Base-by-base conservation (phyloP, 2,113 vertebrate genomes). In the Paedocypris sp. region DNA sequence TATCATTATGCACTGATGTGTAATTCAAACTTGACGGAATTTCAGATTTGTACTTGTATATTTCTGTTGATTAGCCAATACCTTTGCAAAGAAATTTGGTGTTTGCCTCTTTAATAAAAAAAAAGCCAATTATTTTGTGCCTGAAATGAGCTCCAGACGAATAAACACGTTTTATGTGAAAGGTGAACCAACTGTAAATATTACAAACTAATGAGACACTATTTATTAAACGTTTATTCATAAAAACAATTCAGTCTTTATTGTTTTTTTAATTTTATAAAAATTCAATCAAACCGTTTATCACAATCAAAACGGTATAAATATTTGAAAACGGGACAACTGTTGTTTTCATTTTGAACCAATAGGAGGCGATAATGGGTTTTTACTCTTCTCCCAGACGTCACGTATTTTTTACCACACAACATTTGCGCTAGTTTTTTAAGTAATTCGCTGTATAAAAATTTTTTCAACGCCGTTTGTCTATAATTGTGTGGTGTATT, bases 201-300 rank as follows among this genome's bases (percentile, higher is more conserved):
- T 75, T 75, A 79, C 77, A 80, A 84, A 83, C 77, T 83, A 86
- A 85, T 83, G 79, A 80, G 70, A 75, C 79, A 77, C 75, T 87
- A 87, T 87, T 87, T 87, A 87, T 87, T 87, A 86, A 87, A 85
- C 75, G 81, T 80, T 83, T 85, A 83, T 81, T 83, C 82, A 80
- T 79, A 82, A 79, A 81, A 67, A 77, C n/a, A n/a, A n/a, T n/a
- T n/a, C n/a, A 56, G 54, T 38, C 42, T 57, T 29, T 22, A 39
- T 58, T 3, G 29, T 31, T 31, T 15, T 19, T 35, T n/a, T n/a
- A n/a, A n/a, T n/a, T n/a, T n/a, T n/a, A n/a, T n/a, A n/a, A n/a
- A n/a, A n/a, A n/a, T n/a, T n/a, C n/a, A n/a, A n/a, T n/a, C n/a
- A n/a, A n/a, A n/a, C n/a, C n/a, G n/a, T n/a, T n/a, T n/a, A n/a